Percentiles rank a stretch among this genome's conserved stretches.
These are phyloP conservation scores for Pangasius krempfi DNA, from an alignment of 2,797 vertebrate genomes.

Conservation along the genomic window DNA sequence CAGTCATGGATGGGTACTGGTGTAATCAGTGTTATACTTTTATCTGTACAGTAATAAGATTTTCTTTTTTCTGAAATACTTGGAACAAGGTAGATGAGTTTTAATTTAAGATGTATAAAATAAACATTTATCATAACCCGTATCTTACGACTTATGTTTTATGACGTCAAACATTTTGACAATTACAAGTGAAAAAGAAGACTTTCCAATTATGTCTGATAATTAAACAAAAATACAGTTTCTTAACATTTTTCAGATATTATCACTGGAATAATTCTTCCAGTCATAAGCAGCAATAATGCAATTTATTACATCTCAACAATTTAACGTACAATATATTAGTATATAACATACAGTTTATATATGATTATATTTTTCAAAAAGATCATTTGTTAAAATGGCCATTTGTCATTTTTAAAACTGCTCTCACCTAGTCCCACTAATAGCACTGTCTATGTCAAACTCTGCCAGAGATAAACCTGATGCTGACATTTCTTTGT, in stretches of 20 bases:
- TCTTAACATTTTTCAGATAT: not conserved
- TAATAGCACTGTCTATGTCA: slow-evolving; percentile 16
- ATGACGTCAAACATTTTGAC: not conserved
- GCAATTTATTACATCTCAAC: not conserved
- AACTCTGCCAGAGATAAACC: slow-evolving; percentile 1
- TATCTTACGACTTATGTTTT: too few relatives aligned
- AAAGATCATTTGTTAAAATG: not conserved
- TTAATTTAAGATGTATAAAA: not conserved
- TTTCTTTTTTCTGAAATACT: slow-evolving; percentile 21
- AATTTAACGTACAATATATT: not conserved
- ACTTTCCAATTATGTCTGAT: not conserved
- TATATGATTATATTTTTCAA: not conserved
- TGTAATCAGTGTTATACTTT: not conserved
- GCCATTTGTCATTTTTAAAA: not conserved
- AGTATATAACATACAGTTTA: not conserved
- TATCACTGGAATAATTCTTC: not conserved
- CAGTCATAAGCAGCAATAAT: not conserved
- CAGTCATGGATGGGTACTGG: not conserved
- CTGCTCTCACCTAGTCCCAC: not conserved
- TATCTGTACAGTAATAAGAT: slow-evolving; percentile 25
- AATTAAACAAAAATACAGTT: not conserved
- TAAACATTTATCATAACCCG: not conserved
- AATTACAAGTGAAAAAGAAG: not conserved
- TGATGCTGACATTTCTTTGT: slow-evolving; percentile 41
- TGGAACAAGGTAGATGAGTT: not conserved